phyloP scores from a whole-genome alignment of 1,140 invertebrate species.

The Nymphalis io region DNA sequence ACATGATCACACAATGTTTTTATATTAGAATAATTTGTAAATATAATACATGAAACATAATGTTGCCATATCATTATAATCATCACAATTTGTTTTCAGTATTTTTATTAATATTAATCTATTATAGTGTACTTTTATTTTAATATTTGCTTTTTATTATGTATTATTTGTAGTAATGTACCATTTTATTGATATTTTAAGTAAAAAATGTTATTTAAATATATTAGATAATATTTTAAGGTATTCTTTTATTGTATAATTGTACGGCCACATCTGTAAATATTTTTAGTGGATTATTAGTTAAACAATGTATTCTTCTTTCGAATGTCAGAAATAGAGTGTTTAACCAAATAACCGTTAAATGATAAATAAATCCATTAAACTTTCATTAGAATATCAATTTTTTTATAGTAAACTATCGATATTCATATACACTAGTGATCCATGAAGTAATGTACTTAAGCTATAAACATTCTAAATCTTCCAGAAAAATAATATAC shows the following conservation, averaged over 20 bases:
- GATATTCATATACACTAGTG: background rate
- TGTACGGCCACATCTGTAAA: too few relatives aligned
- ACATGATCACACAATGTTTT: background rate
- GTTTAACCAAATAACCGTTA: too few relatives aligned
- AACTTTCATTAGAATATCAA: too few relatives aligned
- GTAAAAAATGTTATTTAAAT: background rate
- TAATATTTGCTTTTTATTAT: background rate
- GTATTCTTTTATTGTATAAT: too few relatives aligned
- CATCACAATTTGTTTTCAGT: background rate
- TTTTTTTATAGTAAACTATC: background rate
- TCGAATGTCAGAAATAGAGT: too few relatives aligned
- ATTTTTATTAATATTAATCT: background rate
- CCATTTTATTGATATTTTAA: background rate
- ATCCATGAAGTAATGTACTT: constrained; percentile 6
- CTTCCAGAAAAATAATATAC: background rate
- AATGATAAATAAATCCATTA: too few relatives aligned
- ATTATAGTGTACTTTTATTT: background rate
- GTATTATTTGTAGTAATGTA: background rate
- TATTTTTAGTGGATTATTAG: too few relatives aligned
- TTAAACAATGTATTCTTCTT: too few relatives aligned
- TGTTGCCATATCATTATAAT: constrained; percentile 7
- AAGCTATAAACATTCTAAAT: background rate
- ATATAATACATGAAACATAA: background rate
- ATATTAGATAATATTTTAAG: too few relatives aligned
- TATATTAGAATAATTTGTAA: background rate